These are phyloP conservation scores for Amphilophus citrinellus DNA, from an alignment of 2,113 vertebrate genomes.

Conservation along the genomic window DNA sequence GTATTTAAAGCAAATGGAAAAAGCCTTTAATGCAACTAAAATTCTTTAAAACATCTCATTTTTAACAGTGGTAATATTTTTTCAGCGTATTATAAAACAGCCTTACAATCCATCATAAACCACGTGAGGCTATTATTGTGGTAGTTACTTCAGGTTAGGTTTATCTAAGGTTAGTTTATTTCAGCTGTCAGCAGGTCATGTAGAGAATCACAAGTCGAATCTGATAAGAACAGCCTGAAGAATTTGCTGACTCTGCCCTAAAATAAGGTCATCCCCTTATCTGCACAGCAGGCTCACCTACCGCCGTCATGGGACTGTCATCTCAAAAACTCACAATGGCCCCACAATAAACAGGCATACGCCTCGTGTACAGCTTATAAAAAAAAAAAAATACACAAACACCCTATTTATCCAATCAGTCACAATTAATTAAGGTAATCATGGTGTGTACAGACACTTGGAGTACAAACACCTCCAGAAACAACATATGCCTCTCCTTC, in stretches of 20 bases:
- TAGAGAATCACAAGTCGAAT: not conserved
- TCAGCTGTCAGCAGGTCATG: not conserved
- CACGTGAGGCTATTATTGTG: too few species aligned
- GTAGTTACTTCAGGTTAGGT: too few species aligned
- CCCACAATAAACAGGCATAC: not conserved
- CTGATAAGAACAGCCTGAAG: not conserved
- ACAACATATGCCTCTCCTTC: not conserved
- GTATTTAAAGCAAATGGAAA: not conserved
- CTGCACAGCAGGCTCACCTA: not conserved
- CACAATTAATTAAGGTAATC: not conserved
- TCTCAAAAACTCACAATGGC: not conserved
- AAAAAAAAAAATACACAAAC: not conserved
- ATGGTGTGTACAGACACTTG: not conserved
- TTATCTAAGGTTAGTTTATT: not conserved
- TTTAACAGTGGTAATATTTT: not conserved
- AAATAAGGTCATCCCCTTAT: conserved; percentile 16
- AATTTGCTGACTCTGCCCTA: not conserved
- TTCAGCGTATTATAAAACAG: not conserved
- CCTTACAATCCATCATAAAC: too few species aligned
- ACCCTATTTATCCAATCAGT: not conserved
- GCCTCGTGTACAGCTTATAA: not conserved
- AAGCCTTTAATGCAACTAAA: too few species aligned
- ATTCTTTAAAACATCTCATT: not conserved
- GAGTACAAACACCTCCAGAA: not conserved
- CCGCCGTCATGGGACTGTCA: conserved; percentile 1